Evolutionary conservation across 2,113 vertebrate species (phyloP), one percentile per base, ranked within the genome.

Genomic region (Phainopepla nitens): DNA sequence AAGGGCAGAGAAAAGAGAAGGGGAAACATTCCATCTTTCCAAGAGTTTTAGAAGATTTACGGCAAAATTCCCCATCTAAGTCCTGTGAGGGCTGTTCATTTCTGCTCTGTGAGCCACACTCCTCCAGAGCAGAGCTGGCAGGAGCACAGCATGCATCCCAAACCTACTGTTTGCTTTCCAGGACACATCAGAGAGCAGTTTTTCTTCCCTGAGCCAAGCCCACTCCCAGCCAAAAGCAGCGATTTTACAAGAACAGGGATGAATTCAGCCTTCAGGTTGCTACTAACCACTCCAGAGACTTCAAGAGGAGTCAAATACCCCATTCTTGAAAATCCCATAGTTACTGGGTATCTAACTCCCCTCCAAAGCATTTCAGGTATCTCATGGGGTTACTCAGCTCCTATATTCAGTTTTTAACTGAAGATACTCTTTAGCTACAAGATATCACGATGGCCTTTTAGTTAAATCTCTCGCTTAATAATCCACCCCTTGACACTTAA

Each of bases 71-170:
- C 41, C 58, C 18, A 83, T 39, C 45, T 13, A 15, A 45, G 31
- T 36, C 29, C 15, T 71, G 64, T 20, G 6, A 60, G 22, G 57
- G 57, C 9, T 18, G 41, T 57, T 92, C 41, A 28, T 21, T 82
- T 70, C 81, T 66, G 33, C 78, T 90, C 82, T 91, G 80, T 57
- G 83, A 76, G 31, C 82, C 69, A 53, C 24, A 15, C 33, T 80
- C 68, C 88, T 95, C 47, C 58, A 69, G 75, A 96, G 73, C 24
- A 31, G 44, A 79, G 93, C 81, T 75, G 85, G 65, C 94, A 95
- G 86, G 58, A 87, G 41, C 42, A 50, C 62, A 42, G 73, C 36
- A 35, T 81, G 79, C 82, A 80, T 47, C 92, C 77, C 90, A 96
- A 57, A 90, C 83, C 82, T 28, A 5, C 15, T 7, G 12, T 29